These are phyloP conservation scores for Rhagonycha fulva DNA, from an alignment of 2,888 invertebrate species.

Conservation along the genomic window DNA sequence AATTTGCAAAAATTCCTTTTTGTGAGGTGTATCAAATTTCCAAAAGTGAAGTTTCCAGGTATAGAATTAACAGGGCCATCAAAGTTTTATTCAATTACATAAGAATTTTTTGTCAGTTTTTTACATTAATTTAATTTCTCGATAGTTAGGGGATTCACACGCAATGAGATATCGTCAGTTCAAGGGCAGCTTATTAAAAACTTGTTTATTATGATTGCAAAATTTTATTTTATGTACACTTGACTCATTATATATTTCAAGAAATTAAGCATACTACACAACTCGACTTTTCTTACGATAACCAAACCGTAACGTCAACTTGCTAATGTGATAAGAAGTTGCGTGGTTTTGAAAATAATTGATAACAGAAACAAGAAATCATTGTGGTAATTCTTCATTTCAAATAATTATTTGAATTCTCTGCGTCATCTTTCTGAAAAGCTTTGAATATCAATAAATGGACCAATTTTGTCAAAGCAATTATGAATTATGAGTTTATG, in stretches of 20 bases:
- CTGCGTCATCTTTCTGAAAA: neutral
- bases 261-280: neutral
- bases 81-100: no score
- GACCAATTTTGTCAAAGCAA: neutral
- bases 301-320: neutral
- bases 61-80: no score
- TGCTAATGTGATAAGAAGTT: neutral
- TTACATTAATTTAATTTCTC: no score
- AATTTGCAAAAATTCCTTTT: neutral
- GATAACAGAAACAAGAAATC: neutral
- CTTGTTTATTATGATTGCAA: neutral
- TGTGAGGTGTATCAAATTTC: no score
- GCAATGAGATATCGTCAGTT: neutral
- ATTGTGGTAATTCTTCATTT: neutral
- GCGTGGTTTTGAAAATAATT: neutral
- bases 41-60: neutral
- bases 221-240: no score
- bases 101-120: no score
- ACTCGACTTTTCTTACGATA: neutral
- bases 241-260: no score
- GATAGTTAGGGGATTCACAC: neutral
- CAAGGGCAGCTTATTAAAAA: neutral
- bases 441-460: neutral
- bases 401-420: neutral
- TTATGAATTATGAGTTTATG: neutral